Conservation (phyloP, 2,797 vertebrate genomes). For the Pangasius sanitwongsei region DNA sequence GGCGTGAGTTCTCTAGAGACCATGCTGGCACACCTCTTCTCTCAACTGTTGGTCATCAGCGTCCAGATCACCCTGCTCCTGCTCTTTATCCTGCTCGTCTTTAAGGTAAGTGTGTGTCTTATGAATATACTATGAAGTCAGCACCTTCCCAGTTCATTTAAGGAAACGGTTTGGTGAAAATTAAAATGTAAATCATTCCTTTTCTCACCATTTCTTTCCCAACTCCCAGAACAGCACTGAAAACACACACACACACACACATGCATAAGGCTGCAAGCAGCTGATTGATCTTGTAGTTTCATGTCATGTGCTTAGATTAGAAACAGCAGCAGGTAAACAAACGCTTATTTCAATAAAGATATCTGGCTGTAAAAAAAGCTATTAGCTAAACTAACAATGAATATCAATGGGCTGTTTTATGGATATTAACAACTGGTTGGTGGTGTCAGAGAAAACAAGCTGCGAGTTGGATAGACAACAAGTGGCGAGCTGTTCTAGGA, state of each 20-base stretch:
- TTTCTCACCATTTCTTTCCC: no score
- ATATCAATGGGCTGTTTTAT: neutral
- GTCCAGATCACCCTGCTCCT: slow-evolving; percentile 75
- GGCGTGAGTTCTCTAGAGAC: slow-evolving; percentile 74
- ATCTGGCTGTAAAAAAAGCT: neutral
- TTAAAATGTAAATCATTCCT: no score
- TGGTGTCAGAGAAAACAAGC: neutral
- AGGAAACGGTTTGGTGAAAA: no score
- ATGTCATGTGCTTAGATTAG: neutral
- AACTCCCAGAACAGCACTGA: no score
- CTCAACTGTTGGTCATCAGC: slow-evolving; percentile 75
- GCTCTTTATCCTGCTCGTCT: slow-evolving; percentile 76
- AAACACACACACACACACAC: no score
- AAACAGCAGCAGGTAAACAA: neutral
- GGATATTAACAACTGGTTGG: neutral
- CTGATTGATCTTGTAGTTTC: neutral
- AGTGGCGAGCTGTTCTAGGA: neutral
- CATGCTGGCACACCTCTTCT: slow-evolving; percentile 77
- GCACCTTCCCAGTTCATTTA: neutral
- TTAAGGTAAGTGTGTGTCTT: slow-evolving; percentile 62
- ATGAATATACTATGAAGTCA: neutral
- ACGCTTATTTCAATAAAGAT: neutral
- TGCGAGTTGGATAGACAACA: neutral
- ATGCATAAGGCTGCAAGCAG: neutral
- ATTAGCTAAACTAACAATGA: neutral